Percentiles rank a stretch among this genome's conserved stretches.
phyloP scores from a whole-genome alignment of 2,888 invertebrate species.

The Cyclophora albipunctata region DNA sequence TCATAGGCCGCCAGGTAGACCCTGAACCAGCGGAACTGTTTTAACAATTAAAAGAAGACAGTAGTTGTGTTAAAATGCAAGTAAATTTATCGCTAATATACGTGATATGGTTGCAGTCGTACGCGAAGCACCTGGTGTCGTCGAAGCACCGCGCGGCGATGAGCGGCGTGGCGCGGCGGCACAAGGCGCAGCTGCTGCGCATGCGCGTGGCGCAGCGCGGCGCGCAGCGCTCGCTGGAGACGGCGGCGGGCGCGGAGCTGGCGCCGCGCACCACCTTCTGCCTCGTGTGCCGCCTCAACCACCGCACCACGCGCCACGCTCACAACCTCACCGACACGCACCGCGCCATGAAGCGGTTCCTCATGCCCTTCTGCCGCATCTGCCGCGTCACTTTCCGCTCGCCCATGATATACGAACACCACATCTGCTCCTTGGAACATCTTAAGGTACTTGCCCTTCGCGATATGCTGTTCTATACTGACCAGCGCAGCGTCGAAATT shows the following conservation, averaged over 20 bases:
- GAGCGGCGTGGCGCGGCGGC: constrained; percentile 82
- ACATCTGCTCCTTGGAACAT: constrained; percentile 87
- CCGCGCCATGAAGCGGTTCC: constrained; percentile 88
- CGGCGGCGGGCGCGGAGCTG: constrained; percentile 77
- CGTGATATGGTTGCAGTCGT: constrained; percentile 67
- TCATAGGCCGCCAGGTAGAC: too few relatives aligned
- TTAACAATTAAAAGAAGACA: too few relatives aligned
- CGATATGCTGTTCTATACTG: too few relatives aligned
- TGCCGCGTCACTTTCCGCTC: constrained; percentile 87
- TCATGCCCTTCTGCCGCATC: constrained; percentile 87
- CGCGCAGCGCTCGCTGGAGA: constrained; percentile 86
- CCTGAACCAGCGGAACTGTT: too few relatives aligned
- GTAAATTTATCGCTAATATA: background rate
- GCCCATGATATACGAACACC: constrained; percentile 89
- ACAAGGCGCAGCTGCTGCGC: constrained; percentile 82
- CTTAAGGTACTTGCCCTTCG: constrained; percentile 75
- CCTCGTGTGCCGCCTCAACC: constrained; percentile 83
- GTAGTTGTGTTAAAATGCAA: too few relatives aligned
- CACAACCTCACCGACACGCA: constrained; percentile 88
- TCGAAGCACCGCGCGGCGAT: constrained; percentile 83
- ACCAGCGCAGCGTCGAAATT: too few relatives aligned
- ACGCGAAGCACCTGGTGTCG: constrained; percentile 82
- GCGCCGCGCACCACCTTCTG: constrained; percentile 81
- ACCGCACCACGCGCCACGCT: constrained; percentile 82
- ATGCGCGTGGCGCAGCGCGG: constrained; percentile 88